Conservation (phyloP, 2,113 vertebrate species). For the Pampusana beccarii region DNA sequence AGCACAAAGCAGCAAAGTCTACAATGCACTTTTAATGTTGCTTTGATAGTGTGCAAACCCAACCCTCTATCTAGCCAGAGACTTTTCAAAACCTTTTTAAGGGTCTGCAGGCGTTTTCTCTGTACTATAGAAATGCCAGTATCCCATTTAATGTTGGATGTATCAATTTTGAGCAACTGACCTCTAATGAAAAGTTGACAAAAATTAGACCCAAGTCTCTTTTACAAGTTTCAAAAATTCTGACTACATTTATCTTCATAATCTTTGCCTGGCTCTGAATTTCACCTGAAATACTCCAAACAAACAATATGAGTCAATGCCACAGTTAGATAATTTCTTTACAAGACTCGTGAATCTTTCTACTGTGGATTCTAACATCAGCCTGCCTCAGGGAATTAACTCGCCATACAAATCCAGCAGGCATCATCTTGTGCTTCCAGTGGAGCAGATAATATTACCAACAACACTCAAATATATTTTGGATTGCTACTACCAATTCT, state of each 20-base stretch:
- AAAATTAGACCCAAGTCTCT: not conserved
- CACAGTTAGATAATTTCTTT: not conserved
- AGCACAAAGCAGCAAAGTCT: conserved; percentile 40
- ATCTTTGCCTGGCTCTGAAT: not conserved
- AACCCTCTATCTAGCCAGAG: not conserved
- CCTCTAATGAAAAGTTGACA: not conserved
- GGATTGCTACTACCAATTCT: not conserved
- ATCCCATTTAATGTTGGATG: not conserved
- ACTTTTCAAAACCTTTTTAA: conserved; percentile 16
- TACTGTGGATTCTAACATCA: not conserved
- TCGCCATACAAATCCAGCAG: not conserved
- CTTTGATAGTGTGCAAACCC: not conserved
- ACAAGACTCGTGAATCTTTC: not conserved
- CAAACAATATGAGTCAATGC: not conserved
- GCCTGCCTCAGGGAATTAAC: not conserved
- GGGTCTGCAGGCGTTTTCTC: not conserved
- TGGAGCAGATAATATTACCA: not conserved
- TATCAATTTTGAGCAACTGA: conserved; percentile 10
- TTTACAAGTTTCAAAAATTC: not conserved
- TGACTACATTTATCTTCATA: not conserved
- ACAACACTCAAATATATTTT: not conserved
- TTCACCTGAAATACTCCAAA: not conserved
- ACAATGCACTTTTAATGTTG: not conserved
- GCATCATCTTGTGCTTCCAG: not conserved
- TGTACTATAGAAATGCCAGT: not conserved